Conservation (phyloP, 2,113 vertebrate genomes). For the Baryphthengus martii region DNA sequence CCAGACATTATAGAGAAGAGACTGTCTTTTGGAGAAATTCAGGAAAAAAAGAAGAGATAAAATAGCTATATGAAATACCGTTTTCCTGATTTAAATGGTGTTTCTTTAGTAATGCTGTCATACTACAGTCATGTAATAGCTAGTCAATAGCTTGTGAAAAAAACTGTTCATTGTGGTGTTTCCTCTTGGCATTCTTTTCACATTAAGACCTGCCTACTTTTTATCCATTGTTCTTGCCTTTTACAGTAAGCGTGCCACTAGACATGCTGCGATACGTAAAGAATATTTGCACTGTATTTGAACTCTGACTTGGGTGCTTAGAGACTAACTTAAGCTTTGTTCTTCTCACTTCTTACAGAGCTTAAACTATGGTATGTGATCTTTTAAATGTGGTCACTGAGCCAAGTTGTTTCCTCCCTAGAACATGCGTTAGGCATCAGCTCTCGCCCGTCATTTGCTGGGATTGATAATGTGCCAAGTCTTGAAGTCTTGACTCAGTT, state of each 20-base stretch:
- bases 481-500: constrained; percentile 56
- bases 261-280: constrained; percentile 14
- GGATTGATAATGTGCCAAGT: constrained; percentile 66
- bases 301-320: constrained; percentile 49
- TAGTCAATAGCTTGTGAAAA: not conserved
- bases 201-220: not conserved
- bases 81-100: not conserved
- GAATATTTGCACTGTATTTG: constrained; percentile 48
- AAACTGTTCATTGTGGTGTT: not conserved
- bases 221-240: not conserved
- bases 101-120: not conserved
- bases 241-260: not conserved
- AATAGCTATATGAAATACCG: not conserved
- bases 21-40: not conserved
- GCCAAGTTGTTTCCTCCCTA: constrained; percentile 70
- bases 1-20: not conserved
- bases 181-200: not conserved
- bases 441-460: constrained; percentile 52
- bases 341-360: constrained; percentile 57
- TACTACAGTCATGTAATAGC: not conserved
- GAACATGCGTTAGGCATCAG: constrained; percentile 70
- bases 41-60: not conserved
- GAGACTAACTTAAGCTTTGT: constrained; percentile 53
- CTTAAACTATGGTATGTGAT: constrained; percentile 47
- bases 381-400: constrained; percentile 52